Base-by-base conservation (phyloP, 2,113 vertebrate genomes). In the Antidorcas marsupialis region DNA sequence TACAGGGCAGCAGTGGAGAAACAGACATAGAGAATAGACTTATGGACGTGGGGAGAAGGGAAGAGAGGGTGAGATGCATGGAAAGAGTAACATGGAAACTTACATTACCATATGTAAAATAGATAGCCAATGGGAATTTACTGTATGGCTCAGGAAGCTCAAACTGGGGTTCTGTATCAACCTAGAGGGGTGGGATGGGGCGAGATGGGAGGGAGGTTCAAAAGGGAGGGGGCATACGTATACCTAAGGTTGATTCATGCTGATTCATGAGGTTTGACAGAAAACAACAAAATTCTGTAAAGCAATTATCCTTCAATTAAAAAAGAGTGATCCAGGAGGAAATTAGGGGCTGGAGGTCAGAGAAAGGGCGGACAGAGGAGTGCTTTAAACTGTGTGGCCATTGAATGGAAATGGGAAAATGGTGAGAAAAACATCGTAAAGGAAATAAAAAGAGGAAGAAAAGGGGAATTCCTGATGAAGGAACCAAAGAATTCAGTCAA, bases 51-150 rank as follows among this genome's bases (percentile, higher is more conserved):
- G 67, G 64, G 67, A 71, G 67, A 71, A 11, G 67, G 67, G 67
- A 71, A 10, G n/a, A 71, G 19, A 71, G n/a, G 10, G 10, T 39
- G 67, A 71, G 67, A 23, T 39, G 10, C 1, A 12, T 12, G n/a
- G n/a, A 39, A 1, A 39, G 19, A 23, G 4, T 23, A 39, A 39
- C n/a, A 39, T 6, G 67, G 67, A 39, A 71, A 23, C 67, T 71
- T 71, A 71, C 19, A 23, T 71, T 2, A 23, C n/a, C n/a, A 3
- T 39, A 2, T 39, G 19, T 71, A 12, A 71, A 71, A 36, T 19
- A 17, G 15, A 67, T 0, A n/a, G 62, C 33, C 33, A 9, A 4
- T 0, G 7, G 59, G 7, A 67, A 17, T 64, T n/a, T n/a, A 1
- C 62, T 64, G 30, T 64, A 2, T n/a, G 62, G 33, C 33, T 67